These are phyloP conservation scores for Hystrix cristata DNA, from an alignment of 2,113 vertebrate species.

Conservation along the genomic window DNA sequence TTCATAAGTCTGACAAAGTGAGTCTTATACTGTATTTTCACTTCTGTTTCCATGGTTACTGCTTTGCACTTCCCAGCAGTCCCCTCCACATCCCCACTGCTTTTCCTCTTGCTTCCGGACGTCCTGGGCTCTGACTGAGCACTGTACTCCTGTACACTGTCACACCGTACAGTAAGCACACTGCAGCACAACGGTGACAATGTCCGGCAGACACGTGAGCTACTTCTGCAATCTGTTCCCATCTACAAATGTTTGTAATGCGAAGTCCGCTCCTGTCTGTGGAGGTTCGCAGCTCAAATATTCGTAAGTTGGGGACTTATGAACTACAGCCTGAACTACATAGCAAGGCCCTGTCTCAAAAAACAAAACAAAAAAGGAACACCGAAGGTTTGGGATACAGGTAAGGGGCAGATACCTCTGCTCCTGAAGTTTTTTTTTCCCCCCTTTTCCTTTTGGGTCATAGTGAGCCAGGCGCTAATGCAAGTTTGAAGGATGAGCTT, in stretches of 20 bases:
- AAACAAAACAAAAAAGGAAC: neutral
- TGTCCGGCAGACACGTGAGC: neutral
- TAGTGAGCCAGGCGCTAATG: conserved; percentile 34
- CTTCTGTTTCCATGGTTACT: neutral
- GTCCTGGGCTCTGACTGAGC: neutral
- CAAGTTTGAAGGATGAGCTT: conserved; percentile 36
- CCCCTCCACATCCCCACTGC: neutral
- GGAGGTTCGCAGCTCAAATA: neutral
- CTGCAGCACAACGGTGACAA: neutral
- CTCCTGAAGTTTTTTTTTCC: neutral
- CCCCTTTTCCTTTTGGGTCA: neutral
- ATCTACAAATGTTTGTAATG: neutral
- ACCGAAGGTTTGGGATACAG: neutral
- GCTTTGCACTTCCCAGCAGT: neutral
- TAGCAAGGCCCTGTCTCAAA: neutral
- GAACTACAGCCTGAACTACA: neutral
- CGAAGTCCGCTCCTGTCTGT: neutral
- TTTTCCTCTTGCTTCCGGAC: neutral
- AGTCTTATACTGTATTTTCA: neutral
- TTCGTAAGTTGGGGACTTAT: neutral
- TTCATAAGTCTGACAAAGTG: neutral
- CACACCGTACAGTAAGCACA: neutral
- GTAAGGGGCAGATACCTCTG: neutral
- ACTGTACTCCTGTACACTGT: neutral
- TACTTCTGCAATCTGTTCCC: neutral